phyloP scores from a whole-genome alignment of 2,797 vertebrate genomes.

The Semotilus atromaculatus region DNA sequence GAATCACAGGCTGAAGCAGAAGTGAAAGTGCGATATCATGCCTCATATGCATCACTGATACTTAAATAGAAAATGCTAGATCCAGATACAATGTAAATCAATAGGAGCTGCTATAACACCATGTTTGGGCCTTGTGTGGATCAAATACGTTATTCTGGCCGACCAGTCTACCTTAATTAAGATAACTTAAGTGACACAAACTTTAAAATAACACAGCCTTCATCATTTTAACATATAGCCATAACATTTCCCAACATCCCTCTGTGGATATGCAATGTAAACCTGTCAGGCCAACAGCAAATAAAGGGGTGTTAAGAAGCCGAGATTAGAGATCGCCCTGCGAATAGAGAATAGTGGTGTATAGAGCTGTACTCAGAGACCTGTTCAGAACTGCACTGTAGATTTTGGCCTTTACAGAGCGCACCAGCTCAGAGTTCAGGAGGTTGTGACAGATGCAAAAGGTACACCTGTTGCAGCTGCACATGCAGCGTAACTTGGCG shows the following conservation, averaged over 20 bases:
- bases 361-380: conserved; percentile 84
- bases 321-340: conserved; percentile 42
- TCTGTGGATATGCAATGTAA: conserved; percentile 70
- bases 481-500: conserved; percentile 95
- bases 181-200: background rate
- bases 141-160: background rate
- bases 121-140: conserved; percentile 23
- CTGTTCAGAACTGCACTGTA: conserved; percentile 95
- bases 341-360: conserved; percentile 42
- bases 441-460: conserved; percentile 99
- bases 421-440: conserved; percentile 98
- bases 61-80: background rate
- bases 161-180: background rate
- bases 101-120: background rate
- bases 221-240: background rate
- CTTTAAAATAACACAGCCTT: background rate
- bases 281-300: conserved; percentile 50
- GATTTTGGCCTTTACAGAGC: conserved; percentile 96
- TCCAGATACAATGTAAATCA: background rate
- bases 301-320: conserved; percentile 53
- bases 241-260: background rate
- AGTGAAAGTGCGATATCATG: background rate
- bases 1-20: background rate
- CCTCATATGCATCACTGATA: background rate
- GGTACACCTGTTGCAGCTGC: conserved; percentile 97